Evolutionary conservation across 2,113 vertebrate species (phyloP).

Genomic region (Dromas ardeola): DNA sequence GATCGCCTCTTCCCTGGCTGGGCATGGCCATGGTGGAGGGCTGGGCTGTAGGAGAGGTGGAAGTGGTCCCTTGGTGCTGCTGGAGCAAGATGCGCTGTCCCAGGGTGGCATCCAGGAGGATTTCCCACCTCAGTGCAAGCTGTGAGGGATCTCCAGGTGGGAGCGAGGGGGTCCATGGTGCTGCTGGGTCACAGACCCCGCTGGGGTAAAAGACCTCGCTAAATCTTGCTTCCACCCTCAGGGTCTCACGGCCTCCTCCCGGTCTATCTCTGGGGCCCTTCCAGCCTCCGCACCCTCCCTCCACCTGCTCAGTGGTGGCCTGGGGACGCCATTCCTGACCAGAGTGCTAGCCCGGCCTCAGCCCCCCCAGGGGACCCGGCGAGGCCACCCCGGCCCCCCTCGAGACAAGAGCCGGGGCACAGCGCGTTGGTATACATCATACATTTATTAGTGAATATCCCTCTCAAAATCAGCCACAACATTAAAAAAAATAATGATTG

Average conservation of each 20-base stretch:
- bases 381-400: neutral
- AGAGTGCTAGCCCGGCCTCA: neutral
- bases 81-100: neutral
- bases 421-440: conserved; percentile 89
- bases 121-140: fast-evolving
- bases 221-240: neutral
- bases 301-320: fast-evolving
- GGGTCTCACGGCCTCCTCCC: neutral
- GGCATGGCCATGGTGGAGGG: fast-evolving
- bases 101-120: fast-evolving
- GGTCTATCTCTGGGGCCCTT: no score
- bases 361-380: neutral
- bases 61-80: neutral
- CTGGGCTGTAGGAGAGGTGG: no score
- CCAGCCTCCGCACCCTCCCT: no score
- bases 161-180: fast-evolving
- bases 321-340: neutral
- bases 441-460: conserved; percentile 99
- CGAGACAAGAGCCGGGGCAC: conserved; percentile 18
- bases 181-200: neutral
- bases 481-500: conserved; percentile 99
- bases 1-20: neutral
- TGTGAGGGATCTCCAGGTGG: fast-evolving
- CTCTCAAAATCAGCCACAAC: conserved; percentile 99
- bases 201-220: neutral